phyloP scores from a whole-genome alignment of 2,113 vertebrate genomes.

The Callionymus lyra region DNA sequence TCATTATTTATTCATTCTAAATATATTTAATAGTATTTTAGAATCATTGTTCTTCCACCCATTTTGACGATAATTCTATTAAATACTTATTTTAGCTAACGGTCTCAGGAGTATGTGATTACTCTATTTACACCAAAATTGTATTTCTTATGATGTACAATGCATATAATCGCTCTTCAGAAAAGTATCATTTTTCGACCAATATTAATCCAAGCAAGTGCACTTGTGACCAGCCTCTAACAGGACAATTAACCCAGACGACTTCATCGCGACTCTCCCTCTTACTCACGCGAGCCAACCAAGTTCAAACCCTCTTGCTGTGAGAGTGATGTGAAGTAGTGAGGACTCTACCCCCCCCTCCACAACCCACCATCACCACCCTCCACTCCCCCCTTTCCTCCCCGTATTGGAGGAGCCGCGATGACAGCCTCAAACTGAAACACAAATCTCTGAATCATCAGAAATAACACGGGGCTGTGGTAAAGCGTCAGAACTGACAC shows the following conservation, averaged over 20 bases:
- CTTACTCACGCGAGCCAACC: constrained; percentile 11
- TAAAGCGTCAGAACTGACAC: constrained; percentile 47
- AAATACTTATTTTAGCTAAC: too few species aligned
- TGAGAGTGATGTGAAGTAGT: constrained; percentile 16
- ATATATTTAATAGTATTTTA: too few species aligned
- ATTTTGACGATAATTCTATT: too few species aligned
- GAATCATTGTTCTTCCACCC: too few species aligned
- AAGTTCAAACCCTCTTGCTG: constrained; percentile 17
- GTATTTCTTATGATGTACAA: too few species aligned
- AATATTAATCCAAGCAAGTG: neutral
- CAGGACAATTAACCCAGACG: constrained; percentile 18
- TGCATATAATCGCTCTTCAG: too few species aligned
- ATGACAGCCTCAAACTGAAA: constrained; percentile 43
- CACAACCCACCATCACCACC: too few species aligned
- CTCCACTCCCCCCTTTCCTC: too few species aligned
- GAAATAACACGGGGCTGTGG: constrained; percentile 36
- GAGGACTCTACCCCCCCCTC: constrained; percentile 22
- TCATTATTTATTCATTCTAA: too few species aligned
- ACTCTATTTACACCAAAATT: too few species aligned
- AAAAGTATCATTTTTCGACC: too few species aligned
- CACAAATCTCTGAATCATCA: constrained; percentile 58
- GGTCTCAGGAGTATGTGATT: too few species aligned
- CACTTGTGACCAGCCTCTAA: constrained; percentile 8
- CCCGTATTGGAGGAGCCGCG: constrained; percentile 25
- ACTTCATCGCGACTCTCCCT: constrained; percentile 14